phyloP scores from a whole-genome alignment of 2,888 invertebrate species.

The Muschampia plurimacula region DNA sequence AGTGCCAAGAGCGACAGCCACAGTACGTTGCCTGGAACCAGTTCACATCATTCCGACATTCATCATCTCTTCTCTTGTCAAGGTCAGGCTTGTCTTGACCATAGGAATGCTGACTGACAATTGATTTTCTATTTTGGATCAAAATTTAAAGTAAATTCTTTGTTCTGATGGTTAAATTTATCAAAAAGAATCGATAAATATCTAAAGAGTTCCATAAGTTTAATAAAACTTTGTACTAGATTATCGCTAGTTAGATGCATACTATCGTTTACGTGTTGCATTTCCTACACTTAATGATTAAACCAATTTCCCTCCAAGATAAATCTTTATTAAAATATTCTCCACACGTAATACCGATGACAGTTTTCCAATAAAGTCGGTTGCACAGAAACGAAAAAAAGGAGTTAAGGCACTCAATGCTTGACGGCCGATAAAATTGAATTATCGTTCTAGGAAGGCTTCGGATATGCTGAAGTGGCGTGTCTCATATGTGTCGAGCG shows the following conservation, averaged over 20 bases:
- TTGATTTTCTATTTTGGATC: too few relatives aligned
- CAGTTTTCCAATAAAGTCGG: conserved; percentile 21
- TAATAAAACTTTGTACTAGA: not conserved
- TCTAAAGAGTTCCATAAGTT: too few relatives aligned
- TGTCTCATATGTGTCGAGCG: not conserved
- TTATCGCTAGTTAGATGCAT: not conserved
- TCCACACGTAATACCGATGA: conserved; percentile 12
- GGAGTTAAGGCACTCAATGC: not conserved
- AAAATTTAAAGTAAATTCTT: too few relatives aligned
- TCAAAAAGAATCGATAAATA: too few relatives aligned
- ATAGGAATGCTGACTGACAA: too few relatives aligned
- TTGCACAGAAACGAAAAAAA: conserved; percentile 15
- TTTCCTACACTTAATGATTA: not conserved
- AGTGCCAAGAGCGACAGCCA: too few relatives aligned
- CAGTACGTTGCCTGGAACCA: too few relatives aligned
- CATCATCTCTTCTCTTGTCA: too few relatives aligned
- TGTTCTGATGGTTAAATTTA: too few relatives aligned
- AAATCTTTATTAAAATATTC: conserved; percentile 15
- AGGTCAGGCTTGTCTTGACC: too few relatives aligned
- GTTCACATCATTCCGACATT: too few relatives aligned
- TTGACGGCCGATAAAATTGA: conserved; percentile 17
- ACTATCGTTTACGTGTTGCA: not conserved
- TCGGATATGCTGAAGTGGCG: not conserved
- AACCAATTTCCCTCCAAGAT: not conserved
- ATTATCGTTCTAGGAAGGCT: conserved; percentile 4